Evolutionary conservation across 2,888 invertebrate species (phyloP), one percentile per base, ranked within the genome.

Genomic region (Smittia aterrima): DNA sequence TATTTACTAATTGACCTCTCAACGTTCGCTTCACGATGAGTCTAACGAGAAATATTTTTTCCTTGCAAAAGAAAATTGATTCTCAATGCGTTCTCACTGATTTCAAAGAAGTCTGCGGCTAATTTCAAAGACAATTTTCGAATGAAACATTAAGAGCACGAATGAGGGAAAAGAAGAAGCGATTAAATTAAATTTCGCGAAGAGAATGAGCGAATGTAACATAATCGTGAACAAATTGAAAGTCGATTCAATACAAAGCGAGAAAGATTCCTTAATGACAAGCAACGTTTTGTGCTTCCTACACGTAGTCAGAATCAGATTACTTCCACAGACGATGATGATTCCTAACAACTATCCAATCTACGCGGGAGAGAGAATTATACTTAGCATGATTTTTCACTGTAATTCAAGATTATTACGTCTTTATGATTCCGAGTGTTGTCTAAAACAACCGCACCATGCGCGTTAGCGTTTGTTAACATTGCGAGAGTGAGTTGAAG

Each of bases 191-290:
- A 47, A 11, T 47, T 13, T 47, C 11, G n/a, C 18, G 53, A 3
- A n/a, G 3, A 47, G 53, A 47, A 47, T 4, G 20, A 58, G 18
- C 18, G 16, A 4, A 18, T 18, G 58, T 7, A 58, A 58, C 20
- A 58, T 58, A 58, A 58, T 58, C 9, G 58, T 18, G 2, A 58
- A 22, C 58, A 58, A 58, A 58, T 58, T 58, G 58, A 22, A 13
- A 58, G 18, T 58, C 58, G 18, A 58, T 58, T n/a, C 47, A 47
- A n/a, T 11, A 47, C 4, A n/a, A 16, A 32, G 16, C 16, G 47
- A 16, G n/a, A 47, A 16, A 47, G 47, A n/a, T 47, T 47, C 3
- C n/a, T n/a, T 13, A 32, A 32, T 32, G 32, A 32, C 32, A 32
- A 9, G 32, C 16, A 47, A 47, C 2, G 47, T 47, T 32, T 47